Percentiles rank a stretch among this genome's conserved stretches.
phyloP scores from a whole-genome alignment of 2,888 invertebrate species.

The Clunio marinus region DNA sequence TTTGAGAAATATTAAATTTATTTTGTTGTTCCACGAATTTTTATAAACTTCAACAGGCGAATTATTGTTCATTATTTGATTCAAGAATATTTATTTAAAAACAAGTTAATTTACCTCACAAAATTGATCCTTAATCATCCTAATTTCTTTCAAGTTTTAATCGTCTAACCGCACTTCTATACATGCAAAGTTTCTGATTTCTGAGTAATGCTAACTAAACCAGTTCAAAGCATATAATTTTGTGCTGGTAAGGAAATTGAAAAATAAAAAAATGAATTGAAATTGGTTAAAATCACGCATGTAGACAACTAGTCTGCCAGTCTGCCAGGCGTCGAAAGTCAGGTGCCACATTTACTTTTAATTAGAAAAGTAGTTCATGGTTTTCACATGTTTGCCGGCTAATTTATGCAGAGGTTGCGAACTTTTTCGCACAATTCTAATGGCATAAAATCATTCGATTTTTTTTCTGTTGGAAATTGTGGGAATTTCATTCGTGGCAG shows the following conservation, averaged over 20 bases:
- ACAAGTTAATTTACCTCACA: too few species aligned
- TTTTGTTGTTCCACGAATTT: too few species aligned
- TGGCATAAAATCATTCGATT: neutral
- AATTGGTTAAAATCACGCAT: slow-evolving; percentile 37
- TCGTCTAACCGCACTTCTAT: too few species aligned
- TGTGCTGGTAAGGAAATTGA: slow-evolving; percentile 11
- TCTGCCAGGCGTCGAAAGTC: slow-evolving; percentile 34
- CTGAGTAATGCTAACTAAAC: neutral
- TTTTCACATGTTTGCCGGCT: too few species aligned
- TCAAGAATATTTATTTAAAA: too few species aligned
- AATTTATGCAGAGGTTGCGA: neutral
- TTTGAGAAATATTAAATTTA: too few species aligned
- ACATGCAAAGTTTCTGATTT: slow-evolving; percentile 6
- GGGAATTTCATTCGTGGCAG: too few species aligned
- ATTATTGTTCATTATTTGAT: too few species aligned
- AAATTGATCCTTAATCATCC: too few species aligned
- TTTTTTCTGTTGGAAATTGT: neutral
- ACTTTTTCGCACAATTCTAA: neutral
- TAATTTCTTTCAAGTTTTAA: too few species aligned
- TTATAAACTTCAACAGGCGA: too few species aligned
- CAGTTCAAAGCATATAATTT: slow-evolving; percentile 23
- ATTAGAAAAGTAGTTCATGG: neutral
- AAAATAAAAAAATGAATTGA: slow-evolving; percentile 19
- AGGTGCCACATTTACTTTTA: slow-evolving; percentile 24
- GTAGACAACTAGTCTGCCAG: slow-evolving; percentile 17